Percentiles rank a stretch among this genome's conserved stretches.
These are phyloP conservation scores for Salminus brasiliensis DNA, from an alignment of 2,113 vertebrate genomes.

Conservation along the genomic window DNA sequence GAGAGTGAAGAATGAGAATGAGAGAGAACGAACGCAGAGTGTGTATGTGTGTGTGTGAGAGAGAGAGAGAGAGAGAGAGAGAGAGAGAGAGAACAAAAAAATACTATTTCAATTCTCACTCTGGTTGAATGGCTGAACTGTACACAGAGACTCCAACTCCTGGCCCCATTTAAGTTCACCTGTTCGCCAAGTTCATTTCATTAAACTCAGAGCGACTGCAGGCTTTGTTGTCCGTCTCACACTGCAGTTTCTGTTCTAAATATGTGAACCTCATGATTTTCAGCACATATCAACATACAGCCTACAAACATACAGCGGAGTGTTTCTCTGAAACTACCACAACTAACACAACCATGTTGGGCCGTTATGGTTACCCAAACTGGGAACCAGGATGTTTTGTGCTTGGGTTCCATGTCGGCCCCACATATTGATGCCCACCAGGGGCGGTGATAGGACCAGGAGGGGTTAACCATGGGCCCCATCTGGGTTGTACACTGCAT, in stretches of 20 bases:
- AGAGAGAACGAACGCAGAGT: too few relatives aligned
- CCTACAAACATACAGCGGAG: neutral
- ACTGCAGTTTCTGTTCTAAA: neutral
- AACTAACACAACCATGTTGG: too few relatives aligned
- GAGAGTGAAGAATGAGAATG: too few relatives aligned
- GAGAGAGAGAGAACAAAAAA: neutral
- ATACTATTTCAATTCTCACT: neutral
- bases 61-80: neutral
- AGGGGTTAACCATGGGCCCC: too few relatives aligned
- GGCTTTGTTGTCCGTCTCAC: neutral
- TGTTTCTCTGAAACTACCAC: neutral
- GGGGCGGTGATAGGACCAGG: too few relatives aligned
- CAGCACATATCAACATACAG: neutral
- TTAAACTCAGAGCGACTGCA: neutral
- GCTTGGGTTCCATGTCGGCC: too few relatives aligned
- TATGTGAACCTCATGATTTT: neutral
- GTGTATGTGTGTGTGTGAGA: too few relatives aligned
- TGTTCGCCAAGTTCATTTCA: neutral
- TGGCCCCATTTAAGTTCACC: neutral
- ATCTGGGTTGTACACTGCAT: too few relatives aligned
- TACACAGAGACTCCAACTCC: neutral
- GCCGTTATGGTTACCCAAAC: too few relatives aligned
- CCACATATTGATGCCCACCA: too few relatives aligned
- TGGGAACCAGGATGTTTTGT: too few relatives aligned
- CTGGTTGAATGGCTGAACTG: neutral